These are phyloP conservation scores for Acipenser transmontanus DNA, from an alignment of 2,797 vertebrate genomes.

Conservation along the genomic window DNA sequence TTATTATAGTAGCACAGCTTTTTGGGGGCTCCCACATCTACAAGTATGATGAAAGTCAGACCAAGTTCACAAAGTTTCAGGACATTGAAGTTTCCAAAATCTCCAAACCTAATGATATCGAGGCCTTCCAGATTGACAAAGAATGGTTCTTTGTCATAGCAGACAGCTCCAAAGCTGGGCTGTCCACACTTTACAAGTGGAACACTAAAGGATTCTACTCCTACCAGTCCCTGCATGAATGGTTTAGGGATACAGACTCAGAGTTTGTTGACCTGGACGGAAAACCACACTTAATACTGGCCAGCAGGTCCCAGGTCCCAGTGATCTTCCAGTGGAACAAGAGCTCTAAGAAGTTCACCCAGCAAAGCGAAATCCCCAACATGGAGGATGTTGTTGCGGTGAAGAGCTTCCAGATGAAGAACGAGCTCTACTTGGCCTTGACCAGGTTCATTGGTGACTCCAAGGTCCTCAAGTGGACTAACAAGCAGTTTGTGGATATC, in stretches of 20 bases:
- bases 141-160: conserved; percentile 94
- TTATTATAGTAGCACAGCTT: conserved; percentile 94
- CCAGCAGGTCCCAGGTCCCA: conserved; percentile 91
- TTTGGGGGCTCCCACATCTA: conserved; percentile 97
- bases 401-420: conserved; percentile 84
- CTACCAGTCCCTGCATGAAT: conserved; percentile 90
- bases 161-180: conserved; percentile 93
- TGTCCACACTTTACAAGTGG: conserved; percentile 97
- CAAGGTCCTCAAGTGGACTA: conserved; percentile 83
- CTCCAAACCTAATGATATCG: conserved; percentile 96
- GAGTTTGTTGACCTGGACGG: conserved; percentile 88
- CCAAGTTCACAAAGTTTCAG: conserved; percentile 93
- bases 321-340: conserved; percentile 94
- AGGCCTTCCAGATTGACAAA: conserved; percentile 83
- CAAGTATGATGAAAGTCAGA: conserved; percentile 92
- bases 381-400: conserved; percentile 95
- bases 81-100: conserved; percentile 94
- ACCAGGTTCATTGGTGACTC: conserved; percentile 96
- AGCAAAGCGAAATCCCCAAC: conserved; percentile 85
- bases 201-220: conserved; percentile 95
- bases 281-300: conserved; percentile 85
- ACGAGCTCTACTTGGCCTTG: conserved; percentile 82
- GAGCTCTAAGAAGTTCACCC: conserved; percentile 79
- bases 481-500: conserved; percentile 85
- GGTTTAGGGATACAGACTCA: conserved; percentile 94